phyloP scores from a whole-genome alignment of 2,113 vertebrate genomes.

The Pionites leucogaster region DNA sequence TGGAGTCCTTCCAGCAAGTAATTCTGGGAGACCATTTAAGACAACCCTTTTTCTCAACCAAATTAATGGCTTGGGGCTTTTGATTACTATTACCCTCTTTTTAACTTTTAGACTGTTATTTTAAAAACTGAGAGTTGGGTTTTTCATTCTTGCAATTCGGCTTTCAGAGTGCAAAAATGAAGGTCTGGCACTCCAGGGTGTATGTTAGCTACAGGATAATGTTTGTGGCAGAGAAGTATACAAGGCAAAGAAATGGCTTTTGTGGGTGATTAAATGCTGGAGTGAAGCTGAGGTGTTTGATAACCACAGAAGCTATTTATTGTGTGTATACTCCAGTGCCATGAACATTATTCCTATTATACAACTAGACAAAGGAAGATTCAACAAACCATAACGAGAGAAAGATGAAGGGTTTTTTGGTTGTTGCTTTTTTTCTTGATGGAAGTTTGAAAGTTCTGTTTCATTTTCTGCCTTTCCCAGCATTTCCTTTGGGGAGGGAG shows the following conservation, averaged over 20 bases:
- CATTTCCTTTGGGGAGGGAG: not conserved
- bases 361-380: conserved; percentile 73
- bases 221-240: conserved; percentile 69
- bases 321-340: conserved; percentile 75
- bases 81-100: conserved; percentile 11
- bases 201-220: conserved; percentile 66
- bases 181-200: conserved; percentile 62
- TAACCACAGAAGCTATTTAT: conserved; percentile 74
- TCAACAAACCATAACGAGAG: conserved; percentile 72
- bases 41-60: not conserved
- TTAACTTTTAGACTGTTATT: conserved; percentile 46
- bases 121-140: not conserved
- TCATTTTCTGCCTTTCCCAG: conserved; percentile 25
- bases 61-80: not conserved
- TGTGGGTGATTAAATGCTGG: conserved; percentile 73
- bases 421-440: conserved; percentile 36
- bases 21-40: conserved; percentile 13
- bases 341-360: conserved; percentile 77
- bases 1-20: conserved; percentile 15
- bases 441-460: conserved; percentile 64
- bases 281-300: conserved; percentile 76
- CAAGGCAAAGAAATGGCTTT: conserved; percentile 71
- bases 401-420: conserved; percentile 45
- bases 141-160: conserved; percentile 37
- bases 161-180: conserved; percentile 47